These are phyloP conservation scores for Stercorarius parasiticus DNA, from an alignment of 2,113 vertebrate genomes.

Conservation along the genomic window DNA sequence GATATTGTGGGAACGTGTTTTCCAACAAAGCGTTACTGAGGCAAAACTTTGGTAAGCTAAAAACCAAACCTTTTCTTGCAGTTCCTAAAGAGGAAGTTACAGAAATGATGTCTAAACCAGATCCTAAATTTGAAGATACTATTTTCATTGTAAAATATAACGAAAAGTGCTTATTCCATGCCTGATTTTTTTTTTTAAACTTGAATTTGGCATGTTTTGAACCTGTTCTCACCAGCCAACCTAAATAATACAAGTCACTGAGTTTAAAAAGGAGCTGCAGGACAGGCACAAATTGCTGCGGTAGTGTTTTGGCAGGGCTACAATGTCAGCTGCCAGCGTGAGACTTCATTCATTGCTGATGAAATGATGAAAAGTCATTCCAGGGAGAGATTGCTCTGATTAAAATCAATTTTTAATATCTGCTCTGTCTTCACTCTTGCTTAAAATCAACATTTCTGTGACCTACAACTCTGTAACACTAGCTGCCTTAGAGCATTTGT, in stretches of 20 bases:
- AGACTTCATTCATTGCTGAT: neutral
- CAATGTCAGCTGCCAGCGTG: neutral
- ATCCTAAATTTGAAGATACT: neutral
- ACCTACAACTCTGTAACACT: neutral
- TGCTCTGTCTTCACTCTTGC: neutral
- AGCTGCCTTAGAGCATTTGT: neutral
- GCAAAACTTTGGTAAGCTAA: neutral
- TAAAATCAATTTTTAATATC: slow-evolving; percentile 19
- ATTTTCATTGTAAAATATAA: neutral
- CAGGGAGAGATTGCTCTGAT: neutral
- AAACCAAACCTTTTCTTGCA: neutral
- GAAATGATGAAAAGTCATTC: neutral
- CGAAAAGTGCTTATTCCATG: neutral
- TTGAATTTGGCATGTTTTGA: neutral
- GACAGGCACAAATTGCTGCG: neutral
- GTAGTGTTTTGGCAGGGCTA: neutral
- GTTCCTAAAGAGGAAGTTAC: neutral
- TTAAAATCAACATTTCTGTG: neutral
- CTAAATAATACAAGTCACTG: neutral
- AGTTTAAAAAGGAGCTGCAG: neutral
- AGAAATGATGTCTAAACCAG: neutral
- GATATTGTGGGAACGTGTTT: neutral
- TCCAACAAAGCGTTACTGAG: neutral
- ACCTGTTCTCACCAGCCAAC: neutral
- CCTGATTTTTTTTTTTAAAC: neutral